Percentiles rank a stretch among this genome's conserved stretches.
Conservation (phyloP, 2,113 vertebrate genomes). For the Rhinolophus sinicus region DNA sequence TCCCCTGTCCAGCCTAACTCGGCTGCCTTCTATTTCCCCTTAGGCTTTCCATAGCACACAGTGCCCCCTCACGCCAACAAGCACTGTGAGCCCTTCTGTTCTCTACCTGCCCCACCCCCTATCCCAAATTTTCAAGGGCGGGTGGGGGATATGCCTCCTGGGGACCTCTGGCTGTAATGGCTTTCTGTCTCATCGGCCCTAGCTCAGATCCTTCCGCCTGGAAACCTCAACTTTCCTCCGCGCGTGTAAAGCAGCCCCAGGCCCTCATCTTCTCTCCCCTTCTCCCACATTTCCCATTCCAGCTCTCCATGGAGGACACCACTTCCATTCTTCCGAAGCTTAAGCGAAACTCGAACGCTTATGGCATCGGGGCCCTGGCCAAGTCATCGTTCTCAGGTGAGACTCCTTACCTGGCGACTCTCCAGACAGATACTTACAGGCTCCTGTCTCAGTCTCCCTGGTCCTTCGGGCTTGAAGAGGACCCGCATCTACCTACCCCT, state of each 20-base stretch:
- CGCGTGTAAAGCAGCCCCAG: neutral
- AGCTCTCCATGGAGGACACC: constrained; percentile 99
- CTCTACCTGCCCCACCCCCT: neutral
- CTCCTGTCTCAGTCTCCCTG: neutral
- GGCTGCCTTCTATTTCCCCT: neutral
- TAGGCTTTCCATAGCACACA: too few species aligned
- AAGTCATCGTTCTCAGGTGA: constrained; percentile 99
- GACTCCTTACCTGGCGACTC: constrained; percentile 63
- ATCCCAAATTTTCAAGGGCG: neutral
- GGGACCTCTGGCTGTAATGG: neutral
- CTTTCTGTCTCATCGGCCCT: constrained; percentile 33
- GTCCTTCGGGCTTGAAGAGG: neutral
- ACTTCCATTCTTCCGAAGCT: constrained; percentile 98
- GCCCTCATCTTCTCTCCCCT: constrained; percentile 9
- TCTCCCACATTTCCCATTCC: constrained; percentile 80
- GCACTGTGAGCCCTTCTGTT: neutral
- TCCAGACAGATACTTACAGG: neutral
- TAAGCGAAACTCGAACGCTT: constrained; percentile 96
- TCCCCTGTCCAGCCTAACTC: neutral
- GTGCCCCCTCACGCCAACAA: neutral
- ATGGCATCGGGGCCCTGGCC: constrained; percentile 98
- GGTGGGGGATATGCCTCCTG: neutral
- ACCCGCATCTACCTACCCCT: neutral
- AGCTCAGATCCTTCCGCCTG: neutral
- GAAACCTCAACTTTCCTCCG: neutral